Conservation (phyloP, 2,797 vertebrate species). For the Botia almorhae region DNA sequence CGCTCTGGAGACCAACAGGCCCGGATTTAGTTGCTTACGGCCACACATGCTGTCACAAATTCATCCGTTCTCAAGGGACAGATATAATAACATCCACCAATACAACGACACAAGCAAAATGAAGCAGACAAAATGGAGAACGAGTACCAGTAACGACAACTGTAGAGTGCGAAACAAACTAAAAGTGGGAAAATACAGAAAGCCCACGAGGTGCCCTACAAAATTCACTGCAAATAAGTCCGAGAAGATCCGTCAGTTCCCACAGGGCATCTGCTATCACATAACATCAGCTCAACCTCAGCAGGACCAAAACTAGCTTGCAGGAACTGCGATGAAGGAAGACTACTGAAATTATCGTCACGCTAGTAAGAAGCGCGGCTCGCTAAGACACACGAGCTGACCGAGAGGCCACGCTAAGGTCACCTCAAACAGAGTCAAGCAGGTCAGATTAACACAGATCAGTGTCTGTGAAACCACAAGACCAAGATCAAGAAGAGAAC, state of each 20-base stretch:
- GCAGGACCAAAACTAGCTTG: not conserved
- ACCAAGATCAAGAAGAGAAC: not conserved
- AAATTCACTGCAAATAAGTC: not conserved
- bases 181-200: not conserved
- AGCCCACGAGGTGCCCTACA: not conserved
- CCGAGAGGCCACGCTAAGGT: conserved; percentile 7
- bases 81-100: conserved; percentile 26
- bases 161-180: conserved; percentile 33
- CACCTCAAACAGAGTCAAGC: conserved; percentile 26
- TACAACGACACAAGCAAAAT: conserved; percentile 12
- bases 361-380: not conserved
- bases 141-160: not conserved
- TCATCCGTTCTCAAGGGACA: not conserved
- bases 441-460: conserved; percentile 36
- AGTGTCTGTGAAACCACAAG: conserved; percentile 14
- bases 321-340: not conserved
- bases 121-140: conserved; percentile 19
- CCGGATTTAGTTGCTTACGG: conserved; percentile 1
- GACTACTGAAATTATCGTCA: not conserved
- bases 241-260: not conserved
- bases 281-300: conserved; percentile 10
- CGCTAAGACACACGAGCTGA: not conserved
- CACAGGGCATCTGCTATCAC: not conserved
- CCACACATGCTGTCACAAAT: conserved; percentile 23
- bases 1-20: conserved; percentile 1